These are phyloP conservation scores for Cordylochernes scorpioides DNA, from an alignment of 2,888 invertebrate genomes.

Conservation along the genomic window DNA sequence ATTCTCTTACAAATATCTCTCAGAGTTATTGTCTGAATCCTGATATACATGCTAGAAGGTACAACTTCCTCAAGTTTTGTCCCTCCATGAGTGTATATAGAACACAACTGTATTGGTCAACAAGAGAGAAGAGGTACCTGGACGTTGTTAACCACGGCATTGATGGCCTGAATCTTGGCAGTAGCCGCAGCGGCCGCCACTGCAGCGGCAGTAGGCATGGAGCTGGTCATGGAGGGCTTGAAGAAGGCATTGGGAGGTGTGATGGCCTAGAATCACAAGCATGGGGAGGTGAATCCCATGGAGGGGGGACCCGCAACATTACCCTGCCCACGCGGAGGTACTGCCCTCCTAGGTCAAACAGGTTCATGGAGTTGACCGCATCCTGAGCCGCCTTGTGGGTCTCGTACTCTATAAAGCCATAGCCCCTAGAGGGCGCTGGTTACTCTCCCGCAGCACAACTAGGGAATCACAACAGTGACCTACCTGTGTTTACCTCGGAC, in stretches of 20 bases:
- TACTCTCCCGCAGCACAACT: neutral
- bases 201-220: slow-evolving; percentile 83
- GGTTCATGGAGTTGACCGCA: slow-evolving; percentile 94
- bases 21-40: no score
- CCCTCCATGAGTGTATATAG: no score
- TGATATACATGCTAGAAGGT: no score
- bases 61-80: no score
- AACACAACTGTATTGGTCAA: no score
- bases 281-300: neutral
- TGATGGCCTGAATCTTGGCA: slow-evolving; percentile 84
- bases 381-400: slow-evolving; percentile 72
- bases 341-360: slow-evolving; percentile 94
- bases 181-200: slow-evolving; percentile 72
- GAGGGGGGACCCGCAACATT: slow-evolving; percentile 9
- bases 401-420: slow-evolving; percentile 93
- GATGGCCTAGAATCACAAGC: slow-evolving; percentile 35
- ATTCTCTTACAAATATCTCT: no score
- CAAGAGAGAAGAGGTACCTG: slow-evolving; percentile 11
- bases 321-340: slow-evolving; percentile 51
- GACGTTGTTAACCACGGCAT: slow-evolving; percentile 65
- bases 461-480: slow-evolving; percentile 1
- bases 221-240: slow-evolving; percentile 41
- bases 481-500: slow-evolving; percentile 37
- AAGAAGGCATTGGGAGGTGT: slow-evolving; percentile 59
- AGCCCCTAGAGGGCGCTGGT: slow-evolving; percentile 31